Base-by-base conservation (phyloP, 2,888 invertebrate species). In the Drosophila neutralis region DNA sequence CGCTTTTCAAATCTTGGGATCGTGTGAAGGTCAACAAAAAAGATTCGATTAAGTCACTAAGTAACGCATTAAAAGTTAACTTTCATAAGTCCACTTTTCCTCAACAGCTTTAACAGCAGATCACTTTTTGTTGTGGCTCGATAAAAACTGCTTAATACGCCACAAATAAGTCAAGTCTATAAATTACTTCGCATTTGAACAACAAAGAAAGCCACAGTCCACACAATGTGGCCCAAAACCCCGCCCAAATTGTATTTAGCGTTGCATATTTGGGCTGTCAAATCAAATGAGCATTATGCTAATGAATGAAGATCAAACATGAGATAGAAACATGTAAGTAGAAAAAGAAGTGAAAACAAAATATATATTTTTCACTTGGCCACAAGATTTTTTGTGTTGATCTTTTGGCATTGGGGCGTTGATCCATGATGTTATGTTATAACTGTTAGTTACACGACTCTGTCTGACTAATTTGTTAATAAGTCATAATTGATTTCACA, bases 401-500 rank as follows among this genome's bases (percentile, higher is more conserved):
- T 53, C 15, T 38, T 18, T 27, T 48, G n/a, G 11, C 21, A 31
- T 67, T 42, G 75, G 78, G 81, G 78, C 83, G 74, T 78, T 68
- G 65, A 69, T 65, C 58, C 63, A 67, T 69, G 80, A 75, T 79
- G 82, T 72, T 78, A 71, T 78, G 78, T 65, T 78, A 74, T 71
- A 66, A 63, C 83, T 88, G 83, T 81, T 80, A 78, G 88, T 80
- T 85, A 80, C 73, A 82, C 76, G 87, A 70, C 68, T 77, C 67
- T 35, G 58, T 42, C 58, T 61, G 54, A 73, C 87, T 84, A 86
- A 89, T 87, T 85, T 89, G 89, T 83, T 89, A 90, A 89, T 87
- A 88, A 80, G 80, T 89, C 87, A 80, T 89, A 89, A 89, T 90
- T 89, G 90, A 89, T 89, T 89, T 89, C 84, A 82, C 87, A 87